phyloP scores from a whole-genome alignment of 2,888 invertebrate species.

The Catocala fraxini region DNA sequence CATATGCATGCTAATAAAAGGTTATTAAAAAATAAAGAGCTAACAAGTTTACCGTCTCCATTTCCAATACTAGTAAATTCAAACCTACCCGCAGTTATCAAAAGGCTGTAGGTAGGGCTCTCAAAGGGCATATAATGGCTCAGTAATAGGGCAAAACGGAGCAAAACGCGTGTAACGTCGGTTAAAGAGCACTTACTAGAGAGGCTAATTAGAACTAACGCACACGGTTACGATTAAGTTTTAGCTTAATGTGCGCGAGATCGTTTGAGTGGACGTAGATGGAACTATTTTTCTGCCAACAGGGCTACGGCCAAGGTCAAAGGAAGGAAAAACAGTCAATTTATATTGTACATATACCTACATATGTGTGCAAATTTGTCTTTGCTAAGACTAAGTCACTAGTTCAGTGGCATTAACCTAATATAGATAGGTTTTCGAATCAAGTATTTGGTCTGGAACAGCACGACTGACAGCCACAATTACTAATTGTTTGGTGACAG shows the following conservation, averaged over 20 bases:
- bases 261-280: slow-evolving; percentile 28
- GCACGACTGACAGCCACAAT: too few relatives aligned
- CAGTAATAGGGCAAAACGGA: slow-evolving; percentile 61
- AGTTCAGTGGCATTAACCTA: too few relatives aligned
- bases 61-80: slow-evolving; percentile 13
- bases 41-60: neutral
- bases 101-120: slow-evolving; percentile 37
- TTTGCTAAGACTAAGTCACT: too few relatives aligned
- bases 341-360: too few relatives aligned
- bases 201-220: slow-evolving; percentile 58
- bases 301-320: slow-evolving; percentile 1
- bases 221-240: slow-evolving; percentile 52
- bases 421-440: too few relatives aligned
- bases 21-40: neutral
- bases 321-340: neutral
- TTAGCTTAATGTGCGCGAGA: slow-evolving; percentile 44
- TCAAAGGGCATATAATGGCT: slow-evolving; percentile 57
- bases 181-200: slow-evolving; percentile 50
- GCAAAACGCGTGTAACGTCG: slow-evolving; percentile 57
- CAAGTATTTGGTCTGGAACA: too few relatives aligned
- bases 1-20: too few relatives aligned
- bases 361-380: too few relatives aligned
- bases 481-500: too few relatives aligned
- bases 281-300: slow-evolving; percentile 20
- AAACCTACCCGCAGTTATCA: slow-evolving; percentile 22